These are phyloP conservation scores for Denticeps clupeoides DNA, from an alignment of 2,797 vertebrate genomes.

Conservation along the genomic window DNA sequence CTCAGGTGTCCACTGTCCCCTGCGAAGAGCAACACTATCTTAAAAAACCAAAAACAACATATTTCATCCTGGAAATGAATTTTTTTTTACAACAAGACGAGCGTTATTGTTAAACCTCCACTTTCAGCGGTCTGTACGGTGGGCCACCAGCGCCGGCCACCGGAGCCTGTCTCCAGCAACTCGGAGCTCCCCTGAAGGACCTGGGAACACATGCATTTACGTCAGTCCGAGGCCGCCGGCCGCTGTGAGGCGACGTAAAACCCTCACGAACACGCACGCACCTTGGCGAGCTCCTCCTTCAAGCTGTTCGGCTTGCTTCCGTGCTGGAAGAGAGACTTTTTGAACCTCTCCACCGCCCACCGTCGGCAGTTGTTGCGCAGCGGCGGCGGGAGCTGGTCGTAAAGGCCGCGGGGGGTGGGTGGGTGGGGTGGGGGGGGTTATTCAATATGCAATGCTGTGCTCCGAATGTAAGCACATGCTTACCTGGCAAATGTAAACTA, in stretches of 20 bases:
- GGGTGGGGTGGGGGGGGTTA: too few relatives aligned
- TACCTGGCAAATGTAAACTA: conserved; percentile 82
- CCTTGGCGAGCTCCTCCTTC: conserved; percentile 81
- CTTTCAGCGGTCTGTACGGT: conserved; percentile 45
- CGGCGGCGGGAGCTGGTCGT: conserved; percentile 70
- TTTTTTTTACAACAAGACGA: not conserved
- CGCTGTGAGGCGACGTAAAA: too few relatives aligned
- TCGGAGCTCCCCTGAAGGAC: conserved; percentile 74
- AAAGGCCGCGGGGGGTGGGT: conserved; percentile 1
- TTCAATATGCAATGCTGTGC: not conserved
- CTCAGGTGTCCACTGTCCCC: not conserved
- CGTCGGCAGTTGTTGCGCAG: conserved; percentile 63
- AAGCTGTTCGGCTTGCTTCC: conserved; percentile 69
- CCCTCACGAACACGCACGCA: conserved; percentile 23
- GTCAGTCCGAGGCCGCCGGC: not conserved
- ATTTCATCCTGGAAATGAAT: not conserved
- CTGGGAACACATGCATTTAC: conserved; percentile 35
- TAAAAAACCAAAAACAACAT: not conserved
- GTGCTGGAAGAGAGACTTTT: conserved; percentile 77
- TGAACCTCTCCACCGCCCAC: conserved; percentile 71
- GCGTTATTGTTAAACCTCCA: conserved; percentile 25
- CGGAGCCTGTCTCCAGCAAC: conserved; percentile 54
- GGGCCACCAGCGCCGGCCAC: conserved; percentile 57
- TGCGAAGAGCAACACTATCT: not conserved
- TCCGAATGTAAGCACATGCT: not conserved